These are phyloP conservation scores for Chromobotia macracanthus DNA, from an alignment of 2,797 vertebrate genomes.

Conservation along the genomic window DNA sequence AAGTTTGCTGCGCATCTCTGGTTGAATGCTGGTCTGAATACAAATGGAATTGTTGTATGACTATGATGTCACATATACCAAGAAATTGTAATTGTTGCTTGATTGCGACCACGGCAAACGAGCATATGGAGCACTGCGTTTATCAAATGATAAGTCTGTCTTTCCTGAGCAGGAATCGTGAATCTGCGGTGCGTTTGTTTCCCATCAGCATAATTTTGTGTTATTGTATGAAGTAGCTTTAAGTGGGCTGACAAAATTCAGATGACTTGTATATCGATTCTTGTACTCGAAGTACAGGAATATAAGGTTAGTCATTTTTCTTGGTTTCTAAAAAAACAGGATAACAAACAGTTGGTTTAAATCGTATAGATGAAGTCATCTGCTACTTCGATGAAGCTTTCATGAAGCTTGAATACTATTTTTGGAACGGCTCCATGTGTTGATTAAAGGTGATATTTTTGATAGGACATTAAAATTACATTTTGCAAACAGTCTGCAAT, in stretches of 20 bases:
- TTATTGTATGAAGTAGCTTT: constrained; percentile 52
- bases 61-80: constrained; percentile 21
- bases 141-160: constrained; percentile 36
- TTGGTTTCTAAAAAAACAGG: constrained; percentile 20
- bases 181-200: constrained; percentile 24
- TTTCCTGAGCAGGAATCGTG: constrained; percentile 33
- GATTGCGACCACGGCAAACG: neutral
- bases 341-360: constrained; percentile 40
- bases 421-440: constrained; percentile 67
- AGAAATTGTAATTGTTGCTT: constrained; percentile 19
- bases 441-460: constrained; percentile 74
- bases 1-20: constrained; percentile 12
- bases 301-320: constrained; percentile 36
- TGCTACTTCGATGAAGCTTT: constrained; percentile 56
- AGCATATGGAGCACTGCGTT: constrained; percentile 30
- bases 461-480: constrained; percentile 65
- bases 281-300: constrained; percentile 44
- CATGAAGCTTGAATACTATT: constrained; percentile 72
- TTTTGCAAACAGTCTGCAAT: constrained; percentile 33
- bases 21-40: constrained; percentile 17
- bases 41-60: constrained; percentile 1
- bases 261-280: constrained; percentile 35
- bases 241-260: constrained; percentile 43
- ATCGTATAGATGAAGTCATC: constrained; percentile 58
- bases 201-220: constrained; percentile 28